These are phyloP conservation scores for Chiloscyllium punctatum DNA, from an alignment of 2,797 vertebrate genomes.

Conservation along the genomic window DNA sequence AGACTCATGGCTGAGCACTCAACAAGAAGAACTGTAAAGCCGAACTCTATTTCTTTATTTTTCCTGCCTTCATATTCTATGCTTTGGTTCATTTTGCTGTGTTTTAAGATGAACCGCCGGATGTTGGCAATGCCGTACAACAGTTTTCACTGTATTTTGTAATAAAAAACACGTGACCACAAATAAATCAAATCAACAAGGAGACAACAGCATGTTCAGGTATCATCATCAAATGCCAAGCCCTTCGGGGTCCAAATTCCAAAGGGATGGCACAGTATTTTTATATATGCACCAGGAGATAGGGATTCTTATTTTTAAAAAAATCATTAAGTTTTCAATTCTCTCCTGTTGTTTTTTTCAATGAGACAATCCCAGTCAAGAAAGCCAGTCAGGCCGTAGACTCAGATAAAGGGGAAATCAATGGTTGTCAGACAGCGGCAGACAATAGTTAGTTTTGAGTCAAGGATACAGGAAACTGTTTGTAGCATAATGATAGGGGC, in stretches of 20 bases:
- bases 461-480: constrained; percentile 25
- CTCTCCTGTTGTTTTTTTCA: not conserved
- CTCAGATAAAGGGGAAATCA: not conserved
- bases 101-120: too few relatives aligned
- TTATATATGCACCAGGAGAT: not conserved
- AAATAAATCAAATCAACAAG: too few relatives aligned
- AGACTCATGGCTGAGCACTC: too few relatives aligned
- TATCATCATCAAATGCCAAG: not conserved
- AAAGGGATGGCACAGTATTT: not conserved
- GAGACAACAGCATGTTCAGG: not conserved
- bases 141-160: too few relatives aligned
- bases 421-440: not conserved
- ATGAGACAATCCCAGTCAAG: not conserved
- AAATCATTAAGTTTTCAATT: not conserved
- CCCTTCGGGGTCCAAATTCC: constrained; percentile 4
- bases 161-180: too few relatives aligned
- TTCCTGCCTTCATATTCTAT: too few relatives aligned
- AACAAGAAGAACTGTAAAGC: too few relatives aligned
- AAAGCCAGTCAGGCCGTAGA: not conserved
- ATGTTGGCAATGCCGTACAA: too few relatives aligned
- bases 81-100: too few relatives aligned
- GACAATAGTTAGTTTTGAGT: not conserved
- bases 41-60: too few relatives aligned
- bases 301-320: not conserved
- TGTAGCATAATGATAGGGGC: constrained; percentile 17